phyloP scores from a whole-genome alignment of 2,113 vertebrate species.

The Acinonyx jubatus region DNA sequence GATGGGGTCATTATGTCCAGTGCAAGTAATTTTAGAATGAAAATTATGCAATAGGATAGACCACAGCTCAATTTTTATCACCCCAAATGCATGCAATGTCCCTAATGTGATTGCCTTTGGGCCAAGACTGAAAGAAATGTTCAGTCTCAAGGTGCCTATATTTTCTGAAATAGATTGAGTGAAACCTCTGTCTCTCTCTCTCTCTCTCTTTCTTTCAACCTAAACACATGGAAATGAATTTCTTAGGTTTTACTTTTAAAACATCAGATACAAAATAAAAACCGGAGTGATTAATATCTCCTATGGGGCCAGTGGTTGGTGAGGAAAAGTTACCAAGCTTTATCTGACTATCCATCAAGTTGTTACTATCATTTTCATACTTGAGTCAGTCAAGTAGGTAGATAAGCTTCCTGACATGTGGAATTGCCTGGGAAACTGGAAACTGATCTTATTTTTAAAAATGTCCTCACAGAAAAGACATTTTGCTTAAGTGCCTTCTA shows the following conservation, averaged over 20 bases:
- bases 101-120: conserved; percentile 38
- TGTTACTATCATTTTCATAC: neutral
- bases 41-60: conserved; percentile 58
- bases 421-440: conserved; percentile 29
- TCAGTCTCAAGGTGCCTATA: conserved; percentile 47
- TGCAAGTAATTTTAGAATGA: conserved; percentile 67
- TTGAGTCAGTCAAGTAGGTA: neutral
- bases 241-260: conserved; percentile 48
- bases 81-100: neutral
- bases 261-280: conserved; percentile 25
- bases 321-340: neutral
- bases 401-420: neutral
- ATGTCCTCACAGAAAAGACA: neutral
- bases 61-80: conserved; percentile 51
- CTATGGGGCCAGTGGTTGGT: neutral
- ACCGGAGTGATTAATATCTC: conserved; percentile 6
- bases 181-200: neutral
- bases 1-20: conserved; percentile 57
- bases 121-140: conserved; percentile 46
- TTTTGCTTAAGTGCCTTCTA: conserved; percentile 14
- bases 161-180: conserved; percentile 60
- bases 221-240: conserved; percentile 45
- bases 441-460: neutral
- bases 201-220: neutral
- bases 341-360: neutral